These are phyloP conservation scores for Regulus satrapa DNA, from an alignment of 2,113 vertebrate species.

Conservation along the genomic window DNA sequence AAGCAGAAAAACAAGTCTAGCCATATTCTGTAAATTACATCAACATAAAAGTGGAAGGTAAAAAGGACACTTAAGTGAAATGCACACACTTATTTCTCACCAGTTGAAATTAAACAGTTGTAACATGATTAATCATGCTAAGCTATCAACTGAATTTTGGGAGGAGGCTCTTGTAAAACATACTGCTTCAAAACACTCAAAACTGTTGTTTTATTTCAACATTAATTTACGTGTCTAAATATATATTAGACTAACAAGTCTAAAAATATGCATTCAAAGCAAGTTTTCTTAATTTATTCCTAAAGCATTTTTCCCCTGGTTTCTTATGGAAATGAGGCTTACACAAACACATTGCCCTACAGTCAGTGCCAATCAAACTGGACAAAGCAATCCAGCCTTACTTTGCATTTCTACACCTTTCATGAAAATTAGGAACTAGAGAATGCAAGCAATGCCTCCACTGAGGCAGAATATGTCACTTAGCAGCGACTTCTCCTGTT, in stretches of 20 bases:
- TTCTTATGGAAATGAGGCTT: conserved; percentile 38
- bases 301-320: not conserved
- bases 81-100: not conserved
- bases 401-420: not conserved
- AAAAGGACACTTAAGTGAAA: not conserved
- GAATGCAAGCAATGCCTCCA: not conserved
- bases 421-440: not conserved
- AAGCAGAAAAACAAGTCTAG: not conserved
- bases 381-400: conserved; percentile 1
- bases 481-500: not conserved
- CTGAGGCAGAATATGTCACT: not conserved
- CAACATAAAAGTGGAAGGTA: not conserved
- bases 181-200: not conserved
- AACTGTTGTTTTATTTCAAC: not conserved
- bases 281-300: conserved; percentile 16
- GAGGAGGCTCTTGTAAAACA: not conserved
- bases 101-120: not conserved
- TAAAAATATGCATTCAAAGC: not conserved
- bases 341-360: not conserved
- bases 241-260: not conserved
- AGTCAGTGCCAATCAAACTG: not conserved
- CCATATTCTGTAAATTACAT: not conserved
- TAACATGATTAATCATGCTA: not conserved
- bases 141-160: not conserved
- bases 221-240: not conserved